Conservation (phyloP, 2,888 invertebrate genomes). For the Acronicta psi region DNA sequence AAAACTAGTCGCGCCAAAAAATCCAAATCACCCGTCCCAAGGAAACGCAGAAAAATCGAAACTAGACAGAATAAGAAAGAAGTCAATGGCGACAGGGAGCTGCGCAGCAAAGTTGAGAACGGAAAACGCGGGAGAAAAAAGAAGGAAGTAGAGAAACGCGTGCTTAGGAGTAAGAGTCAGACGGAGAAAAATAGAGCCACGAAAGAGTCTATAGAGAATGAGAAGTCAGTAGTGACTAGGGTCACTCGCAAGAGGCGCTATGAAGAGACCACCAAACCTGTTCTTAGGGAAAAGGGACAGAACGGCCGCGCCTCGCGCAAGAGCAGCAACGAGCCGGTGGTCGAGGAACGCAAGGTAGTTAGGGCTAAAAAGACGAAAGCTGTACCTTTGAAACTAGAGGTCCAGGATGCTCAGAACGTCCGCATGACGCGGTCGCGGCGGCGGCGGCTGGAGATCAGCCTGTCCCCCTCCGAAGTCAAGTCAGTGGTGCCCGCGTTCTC, state of each 20-base stretch:
- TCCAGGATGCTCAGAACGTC: constrained; percentile 60
- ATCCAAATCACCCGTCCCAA: constrained; percentile 74
- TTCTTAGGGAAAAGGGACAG: constrained; percentile 82
- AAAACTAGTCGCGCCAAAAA: constrained; percentile 71
- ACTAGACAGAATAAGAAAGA: constrained; percentile 60
- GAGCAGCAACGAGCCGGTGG: constrained; percentile 53
- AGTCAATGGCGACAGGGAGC: constrained; percentile 60
- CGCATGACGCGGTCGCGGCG: constrained; percentile 80
- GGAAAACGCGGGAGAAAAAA: constrained; percentile 39
- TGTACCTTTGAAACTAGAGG: constrained; percentile 59
- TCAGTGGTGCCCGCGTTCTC: constrained; percentile 72
- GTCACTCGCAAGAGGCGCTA: constrained; percentile 76
- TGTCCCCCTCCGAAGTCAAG: constrained; percentile 79
- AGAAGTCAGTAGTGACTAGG: constrained; percentile 69
- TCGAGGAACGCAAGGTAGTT: constrained; percentile 67
- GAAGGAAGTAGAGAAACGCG: constrained; percentile 56
- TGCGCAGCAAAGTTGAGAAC: constrained; percentile 66
- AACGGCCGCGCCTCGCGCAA: constrained; percentile 73
- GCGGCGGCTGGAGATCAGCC: constrained; percentile 76
- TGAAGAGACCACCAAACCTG: constrained; percentile 76
- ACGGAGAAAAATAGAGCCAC: constrained; percentile 68
- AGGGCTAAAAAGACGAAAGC: constrained; percentile 67
- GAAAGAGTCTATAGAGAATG: constrained; percentile 85
- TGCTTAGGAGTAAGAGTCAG: constrained; percentile 55
- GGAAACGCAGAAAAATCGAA: constrained; percentile 81